These are phyloP conservation scores for Halictus ligatus DNA, from an alignment of 2,888 invertebrate species.

Conservation along the genomic window DNA sequence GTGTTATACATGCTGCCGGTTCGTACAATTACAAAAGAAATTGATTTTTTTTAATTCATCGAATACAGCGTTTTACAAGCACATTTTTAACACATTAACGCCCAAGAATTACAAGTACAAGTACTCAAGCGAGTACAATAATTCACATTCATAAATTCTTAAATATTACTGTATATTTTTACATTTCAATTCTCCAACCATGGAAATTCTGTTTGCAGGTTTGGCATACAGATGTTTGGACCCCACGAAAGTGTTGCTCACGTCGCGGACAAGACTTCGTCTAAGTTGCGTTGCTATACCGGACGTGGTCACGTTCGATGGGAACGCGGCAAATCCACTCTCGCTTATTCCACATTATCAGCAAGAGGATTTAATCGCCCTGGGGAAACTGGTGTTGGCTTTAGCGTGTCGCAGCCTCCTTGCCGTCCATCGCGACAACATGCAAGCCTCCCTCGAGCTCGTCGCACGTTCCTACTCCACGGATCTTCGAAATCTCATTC, in stretches of 20 bases:
- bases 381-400: conserved; percentile 96
- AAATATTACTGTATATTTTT: too few relatives aligned
- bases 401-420: conserved; percentile 96
- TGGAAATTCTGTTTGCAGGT: conserved; percentile 79
- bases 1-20: conserved; percentile 93
- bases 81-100: too few relatives aligned
- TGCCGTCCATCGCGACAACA: conserved; percentile 94
- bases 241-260: conserved; percentile 95
- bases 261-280: conserved; percentile 90
- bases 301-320: conserved; percentile 92
- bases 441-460: conserved; percentile 94
- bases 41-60: too few relatives aligned
- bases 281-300: conserved; percentile 92
- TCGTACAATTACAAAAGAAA: conserved; percentile 16
- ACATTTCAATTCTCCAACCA: neutral
- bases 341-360: conserved; percentile 90
- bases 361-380: conserved; percentile 95
- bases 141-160: too few relatives aligned
- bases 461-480: conserved; percentile 95
- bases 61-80: too few relatives aligned
- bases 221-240: conserved; percentile 94
- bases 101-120: too few relatives aligned
- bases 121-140: too few relatives aligned
- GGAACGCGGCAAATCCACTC: conserved; percentile 88
- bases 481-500: conserved; percentile 96